A percentile compares a stretch with the other conserved stretches of the same genome.
Evolutionary conservation across 2,888 invertebrate genomes (phyloP).

Genomic region (Agelastica alni): DNA sequence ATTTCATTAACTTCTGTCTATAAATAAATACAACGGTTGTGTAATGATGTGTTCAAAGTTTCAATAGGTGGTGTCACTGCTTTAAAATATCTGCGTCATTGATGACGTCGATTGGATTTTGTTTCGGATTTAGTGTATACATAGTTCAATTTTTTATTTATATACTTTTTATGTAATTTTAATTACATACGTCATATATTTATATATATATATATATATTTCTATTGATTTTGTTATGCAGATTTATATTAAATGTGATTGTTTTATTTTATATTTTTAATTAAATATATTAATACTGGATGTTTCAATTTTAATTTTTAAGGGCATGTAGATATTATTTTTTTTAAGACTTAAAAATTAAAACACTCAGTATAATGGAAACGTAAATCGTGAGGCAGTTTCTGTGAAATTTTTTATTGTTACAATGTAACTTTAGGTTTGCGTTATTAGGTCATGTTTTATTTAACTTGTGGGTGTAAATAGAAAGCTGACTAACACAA

Average conservation of each 20-base stretch:
- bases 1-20: too few species aligned
- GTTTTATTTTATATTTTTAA: too few species aligned
- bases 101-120: too few species aligned
- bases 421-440: slow-evolving; percentile 32
- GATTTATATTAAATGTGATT: slow-evolving; percentile 32
- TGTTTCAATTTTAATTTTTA: slow-evolving; percentile 12
- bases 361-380: neutral
- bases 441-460: slow-evolving; percentile 3
- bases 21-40: too few species aligned
- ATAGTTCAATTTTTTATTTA: slow-evolving; percentile 3
- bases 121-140: too few species aligned
- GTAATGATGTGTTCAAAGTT: too few species aligned
- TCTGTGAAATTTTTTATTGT: slow-evolving; percentile 30
- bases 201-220: too few species aligned
- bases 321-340: neutral
- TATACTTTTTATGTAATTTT: slow-evolving; percentile 8
- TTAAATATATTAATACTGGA: slow-evolving; percentile 5
- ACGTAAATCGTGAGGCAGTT: slow-evolving; percentile 7
- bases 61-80: neutral
- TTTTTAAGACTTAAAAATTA: slow-evolving; percentile 1
- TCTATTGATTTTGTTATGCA: slow-evolving; percentile 22
- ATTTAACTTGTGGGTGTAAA: neutral
- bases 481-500: neutral
- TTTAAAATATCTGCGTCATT: too few species aligned
- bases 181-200: slow-evolving; percentile 22